phyloP scores from a whole-genome alignment of 2,797 vertebrate species.

The Chloroceryle amazona region DNA sequence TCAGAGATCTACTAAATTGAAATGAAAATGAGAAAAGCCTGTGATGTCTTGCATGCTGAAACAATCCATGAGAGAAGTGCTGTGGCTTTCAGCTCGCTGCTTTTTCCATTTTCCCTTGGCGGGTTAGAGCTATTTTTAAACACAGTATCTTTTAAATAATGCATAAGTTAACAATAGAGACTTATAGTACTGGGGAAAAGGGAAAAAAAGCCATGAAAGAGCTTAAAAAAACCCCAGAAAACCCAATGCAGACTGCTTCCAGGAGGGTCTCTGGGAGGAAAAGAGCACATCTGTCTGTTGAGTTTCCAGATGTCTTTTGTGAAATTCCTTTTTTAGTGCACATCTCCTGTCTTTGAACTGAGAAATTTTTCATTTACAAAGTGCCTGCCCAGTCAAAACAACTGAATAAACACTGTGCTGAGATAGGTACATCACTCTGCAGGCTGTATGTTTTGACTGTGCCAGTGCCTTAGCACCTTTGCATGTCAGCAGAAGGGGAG shows the following conservation, averaged over 20 bases:
- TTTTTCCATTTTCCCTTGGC: slow-evolving; percentile 35
- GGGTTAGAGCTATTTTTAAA: slow-evolving; percentile 72
- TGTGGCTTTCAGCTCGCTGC: slow-evolving; percentile 41
- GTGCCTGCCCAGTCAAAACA: slow-evolving; percentile 1
- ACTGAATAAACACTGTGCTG: background rate
- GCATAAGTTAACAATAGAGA: slow-evolving; percentile 70
- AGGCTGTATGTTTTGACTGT: background rate
- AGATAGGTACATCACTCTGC: background rate
- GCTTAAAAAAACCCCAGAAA: slow-evolving; percentile 24
- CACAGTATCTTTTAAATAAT: slow-evolving; percentile 68
- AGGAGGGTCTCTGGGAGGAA: slow-evolving; percentile 37
- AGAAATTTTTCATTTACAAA: slow-evolving; percentile 30
- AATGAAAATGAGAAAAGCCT: background rate
- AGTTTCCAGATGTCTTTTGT: slow-evolving; percentile 9
- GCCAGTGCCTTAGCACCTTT: background rate
- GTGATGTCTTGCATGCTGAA: slow-evolving; percentile 30
- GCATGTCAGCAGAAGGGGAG: background rate
- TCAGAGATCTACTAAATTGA: slow-evolving; percentile 4
- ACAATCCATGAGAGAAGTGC: background rate
- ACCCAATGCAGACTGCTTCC: slow-evolving; percentile 20
- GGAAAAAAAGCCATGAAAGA: background rate
- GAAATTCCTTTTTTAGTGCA: slow-evolving; percentile 31
- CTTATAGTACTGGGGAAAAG: slow-evolving; percentile 36
- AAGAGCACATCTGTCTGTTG: slow-evolving; percentile 30
- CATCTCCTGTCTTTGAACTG: background rate